Evolutionary conservation across 2,113 vertebrate species (phyloP).

Genomic region (Pandion haliaetus): DNA sequence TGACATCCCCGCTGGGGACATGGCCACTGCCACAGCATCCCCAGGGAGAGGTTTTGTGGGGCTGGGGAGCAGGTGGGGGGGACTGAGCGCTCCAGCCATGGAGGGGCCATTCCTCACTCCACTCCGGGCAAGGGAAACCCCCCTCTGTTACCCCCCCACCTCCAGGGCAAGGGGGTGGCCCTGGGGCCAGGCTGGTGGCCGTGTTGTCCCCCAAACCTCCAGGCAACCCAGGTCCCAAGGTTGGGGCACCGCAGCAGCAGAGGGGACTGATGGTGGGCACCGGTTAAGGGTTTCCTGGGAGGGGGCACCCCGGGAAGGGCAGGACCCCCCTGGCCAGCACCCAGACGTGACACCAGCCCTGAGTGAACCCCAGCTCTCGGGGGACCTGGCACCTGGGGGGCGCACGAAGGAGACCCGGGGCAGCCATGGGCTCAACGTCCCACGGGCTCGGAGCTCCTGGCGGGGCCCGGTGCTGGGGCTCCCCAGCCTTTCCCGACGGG

Average conservation of each 20-base stretch:
- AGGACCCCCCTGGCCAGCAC: neutral
- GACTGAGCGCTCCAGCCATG: neutral
- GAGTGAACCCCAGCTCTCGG: neutral
- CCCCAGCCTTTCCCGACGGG: neutral
- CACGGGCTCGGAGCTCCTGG: neutral
- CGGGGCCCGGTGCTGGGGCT: neutral
- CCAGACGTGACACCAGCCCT: neutral
- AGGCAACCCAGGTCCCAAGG: neutral
- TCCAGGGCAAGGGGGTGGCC: neutral
- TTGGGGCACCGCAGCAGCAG: neutral
- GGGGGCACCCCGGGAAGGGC: neutral
- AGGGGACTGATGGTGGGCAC: neutral
- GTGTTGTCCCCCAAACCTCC: accelerated
- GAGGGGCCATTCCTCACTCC: neutral
- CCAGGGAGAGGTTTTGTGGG: neutral
- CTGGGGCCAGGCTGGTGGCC: neutral
- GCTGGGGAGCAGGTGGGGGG: neutral
- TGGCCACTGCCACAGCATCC: neutral
- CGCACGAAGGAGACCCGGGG: neutral
- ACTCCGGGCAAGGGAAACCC: neutral
- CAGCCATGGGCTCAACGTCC: neutral
- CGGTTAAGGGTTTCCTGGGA: neutral
- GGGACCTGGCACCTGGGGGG: neutral
- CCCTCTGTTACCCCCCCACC: neutral
- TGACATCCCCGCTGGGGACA: neutral